Conservation (phyloP, 2,888 invertebrate genomes). For the Acanthosepion pharaonis region DNA sequence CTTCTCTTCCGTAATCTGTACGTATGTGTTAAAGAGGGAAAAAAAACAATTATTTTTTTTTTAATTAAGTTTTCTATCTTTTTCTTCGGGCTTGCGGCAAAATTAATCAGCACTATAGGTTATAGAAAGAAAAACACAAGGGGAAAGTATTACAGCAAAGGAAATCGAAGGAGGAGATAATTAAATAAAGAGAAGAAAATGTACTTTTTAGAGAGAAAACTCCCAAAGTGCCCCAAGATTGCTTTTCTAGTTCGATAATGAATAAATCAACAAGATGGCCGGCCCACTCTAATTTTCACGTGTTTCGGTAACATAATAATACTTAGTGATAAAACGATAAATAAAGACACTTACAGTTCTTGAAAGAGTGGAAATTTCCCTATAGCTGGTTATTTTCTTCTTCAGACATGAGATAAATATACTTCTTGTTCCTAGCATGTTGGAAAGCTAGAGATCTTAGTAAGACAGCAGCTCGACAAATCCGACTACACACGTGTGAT, state of each 20-base stretch:
- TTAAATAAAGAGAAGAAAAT: background rate
- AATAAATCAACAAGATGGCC: slow-evolving; percentile 9
- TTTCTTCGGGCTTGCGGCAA: no score
- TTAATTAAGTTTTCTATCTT: no score
- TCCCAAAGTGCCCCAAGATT: background rate
- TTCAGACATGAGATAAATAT: background rate
- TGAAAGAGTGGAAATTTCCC: background rate
- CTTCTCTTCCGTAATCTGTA: no score
- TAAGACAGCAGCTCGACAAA: background rate
- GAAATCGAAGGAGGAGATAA: background rate
- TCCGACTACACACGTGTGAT: background rate
- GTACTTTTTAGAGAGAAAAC: background rate
- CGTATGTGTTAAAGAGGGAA: no score
- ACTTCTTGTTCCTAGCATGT: background rate
- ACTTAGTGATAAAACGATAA: background rate
- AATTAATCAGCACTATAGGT: no score
- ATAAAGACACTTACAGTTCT: background rate
- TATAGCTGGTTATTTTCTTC: background rate
- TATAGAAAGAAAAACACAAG: background rate
- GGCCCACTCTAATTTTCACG: background rate
- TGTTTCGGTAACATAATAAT: background rate
- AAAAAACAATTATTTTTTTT: no score
- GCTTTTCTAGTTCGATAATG: background rate
- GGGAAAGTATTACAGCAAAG: background rate
- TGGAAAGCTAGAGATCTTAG: background rate